Conservation (phyloP, 2,888 invertebrate genomes). For the Microctonus hyperodae region DNA sequence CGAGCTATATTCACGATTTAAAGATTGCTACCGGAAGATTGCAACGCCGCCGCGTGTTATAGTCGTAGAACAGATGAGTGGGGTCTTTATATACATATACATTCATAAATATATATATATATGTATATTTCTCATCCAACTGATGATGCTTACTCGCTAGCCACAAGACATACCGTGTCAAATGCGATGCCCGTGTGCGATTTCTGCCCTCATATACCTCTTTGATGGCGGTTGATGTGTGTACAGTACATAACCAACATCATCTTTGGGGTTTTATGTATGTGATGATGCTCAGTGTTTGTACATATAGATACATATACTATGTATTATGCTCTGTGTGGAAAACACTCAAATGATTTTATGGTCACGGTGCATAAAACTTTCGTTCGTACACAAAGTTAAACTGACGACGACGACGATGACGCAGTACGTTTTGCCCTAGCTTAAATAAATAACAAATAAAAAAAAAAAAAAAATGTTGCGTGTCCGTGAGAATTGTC, state of each 20-base stretch:
- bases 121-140: not conserved
- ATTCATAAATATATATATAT: not conserved
- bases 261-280: slow-evolving; percentile 24
- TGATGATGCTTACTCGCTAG: slow-evolving; percentile 17
- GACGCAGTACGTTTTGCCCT: slow-evolving; percentile 38
- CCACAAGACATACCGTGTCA: slow-evolving; percentile 33
- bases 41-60: slow-evolving; percentile 16
- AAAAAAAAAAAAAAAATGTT: too few relatives aligned
- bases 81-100: not conserved
- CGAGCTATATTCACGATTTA: slow-evolving; percentile 39
- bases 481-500: slow-evolving; percentile 13
- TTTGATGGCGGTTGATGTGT: slow-evolving; percentile 25
- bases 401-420: slow-evolving; percentile 24
- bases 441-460: too few relatives aligned
- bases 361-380: slow-evolving; percentile 30
- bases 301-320: not conserved
- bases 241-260: slow-evolving; percentile 31
- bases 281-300: not conserved
- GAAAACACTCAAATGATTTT: slow-evolving; percentile 31
- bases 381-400: not conserved
- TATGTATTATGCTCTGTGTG: slow-evolving; percentile 13
- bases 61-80: not conserved
- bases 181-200: slow-evolving; percentile 38
- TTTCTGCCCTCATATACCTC: slow-evolving; percentile 35
- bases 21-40: slow-evolving; percentile 49